Evolutionary conservation across 2,888 invertebrate species (phyloP).

Genomic region (Napeogenes sylphis): DNA sequence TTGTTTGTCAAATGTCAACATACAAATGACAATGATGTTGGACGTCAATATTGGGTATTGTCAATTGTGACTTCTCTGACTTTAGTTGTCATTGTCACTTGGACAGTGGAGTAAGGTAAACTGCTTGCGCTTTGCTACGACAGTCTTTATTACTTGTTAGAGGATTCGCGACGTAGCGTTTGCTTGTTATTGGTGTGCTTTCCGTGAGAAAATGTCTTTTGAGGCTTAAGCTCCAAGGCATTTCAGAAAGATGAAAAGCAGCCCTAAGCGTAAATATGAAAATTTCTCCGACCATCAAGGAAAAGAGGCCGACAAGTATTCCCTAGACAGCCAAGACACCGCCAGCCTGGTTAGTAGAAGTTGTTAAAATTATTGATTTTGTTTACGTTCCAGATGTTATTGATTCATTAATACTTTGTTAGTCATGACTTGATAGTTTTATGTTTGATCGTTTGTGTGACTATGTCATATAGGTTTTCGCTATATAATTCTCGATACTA

Average conservation of each 20-base stretch:
- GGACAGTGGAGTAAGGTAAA: slow-evolving; percentile 12
- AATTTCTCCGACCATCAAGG: slow-evolving; percentile 69
- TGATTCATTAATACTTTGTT: slow-evolving; percentile 54
- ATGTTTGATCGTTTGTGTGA: not conserved
- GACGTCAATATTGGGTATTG: not conserved
- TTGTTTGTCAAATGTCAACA: no score
- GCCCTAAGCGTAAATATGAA: slow-evolving; percentile 73
- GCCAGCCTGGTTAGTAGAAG: slow-evolving; percentile 70
- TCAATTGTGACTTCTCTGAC: not conserved
- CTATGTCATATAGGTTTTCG: not conserved
- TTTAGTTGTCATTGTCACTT: slow-evolving; percentile 22
- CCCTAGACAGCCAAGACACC: slow-evolving; percentile 74
- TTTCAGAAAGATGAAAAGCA: slow-evolving; percentile 74
- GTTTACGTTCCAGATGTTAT: slow-evolving; percentile 65
- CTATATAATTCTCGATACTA: no score
- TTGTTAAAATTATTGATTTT: slow-evolving; percentile 71
- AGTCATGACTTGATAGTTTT: slow-evolving; percentile 28
- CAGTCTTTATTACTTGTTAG: slow-evolving; percentile 38
- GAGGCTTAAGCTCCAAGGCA: slow-evolving; percentile 57
- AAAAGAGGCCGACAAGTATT: slow-evolving; percentile 72
- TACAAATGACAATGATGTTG: no score
- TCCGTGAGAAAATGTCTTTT: slow-evolving; percentile 62
- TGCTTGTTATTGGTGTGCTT: slow-evolving; percentile 50
- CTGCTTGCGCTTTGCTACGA: not conserved
- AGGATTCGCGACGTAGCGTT: slow-evolving; percentile 47